These are phyloP conservation scores for Thumatha senex DNA, from an alignment of 2,888 invertebrate genomes.

Conservation along the genomic window DNA sequence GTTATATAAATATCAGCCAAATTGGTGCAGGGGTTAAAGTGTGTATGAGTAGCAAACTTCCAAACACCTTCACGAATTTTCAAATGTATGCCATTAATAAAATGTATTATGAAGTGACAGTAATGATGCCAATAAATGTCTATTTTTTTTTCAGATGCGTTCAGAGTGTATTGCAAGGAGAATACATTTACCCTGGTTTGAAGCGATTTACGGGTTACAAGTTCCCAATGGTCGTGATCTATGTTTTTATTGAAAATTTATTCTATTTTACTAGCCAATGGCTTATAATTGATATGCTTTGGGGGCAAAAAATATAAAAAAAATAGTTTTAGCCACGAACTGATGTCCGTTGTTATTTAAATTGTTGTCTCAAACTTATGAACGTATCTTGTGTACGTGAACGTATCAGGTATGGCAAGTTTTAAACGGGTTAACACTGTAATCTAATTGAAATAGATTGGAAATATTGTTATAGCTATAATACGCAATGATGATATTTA, in stretches of 20 bases:
- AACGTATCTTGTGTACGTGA: slow-evolving; percentile 1
- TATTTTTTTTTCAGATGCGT: slow-evolving; percentile 49
- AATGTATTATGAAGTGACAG: no score
- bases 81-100: no score
- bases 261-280: slow-evolving; percentile 66
- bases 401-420: no score
- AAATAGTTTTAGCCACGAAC: slow-evolving; percentile 18
- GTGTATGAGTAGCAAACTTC: no score
- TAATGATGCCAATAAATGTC: no score
- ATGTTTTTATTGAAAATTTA: slow-evolving; percentile 52
- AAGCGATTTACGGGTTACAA: slow-evolving; percentile 45
- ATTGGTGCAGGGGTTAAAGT: no score
- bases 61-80: no score
- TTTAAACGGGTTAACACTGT: no score
- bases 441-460: no score
- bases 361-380: slow-evolving; percentile 14
- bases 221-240: slow-evolving; percentile 43
- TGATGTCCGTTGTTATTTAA: not conserved
- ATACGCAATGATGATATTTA: no score
- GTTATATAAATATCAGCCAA: no score
- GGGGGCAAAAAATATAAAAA: slow-evolving; percentile 44
- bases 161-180: slow-evolving; percentile 49
- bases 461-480: no score
- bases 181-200: slow-evolving; percentile 62
- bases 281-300: slow-evolving; percentile 58